These are phyloP conservation scores for Aleiodes alternator DNA, from an alignment of 2,888 invertebrate genomes.

Conservation along the genomic window DNA sequence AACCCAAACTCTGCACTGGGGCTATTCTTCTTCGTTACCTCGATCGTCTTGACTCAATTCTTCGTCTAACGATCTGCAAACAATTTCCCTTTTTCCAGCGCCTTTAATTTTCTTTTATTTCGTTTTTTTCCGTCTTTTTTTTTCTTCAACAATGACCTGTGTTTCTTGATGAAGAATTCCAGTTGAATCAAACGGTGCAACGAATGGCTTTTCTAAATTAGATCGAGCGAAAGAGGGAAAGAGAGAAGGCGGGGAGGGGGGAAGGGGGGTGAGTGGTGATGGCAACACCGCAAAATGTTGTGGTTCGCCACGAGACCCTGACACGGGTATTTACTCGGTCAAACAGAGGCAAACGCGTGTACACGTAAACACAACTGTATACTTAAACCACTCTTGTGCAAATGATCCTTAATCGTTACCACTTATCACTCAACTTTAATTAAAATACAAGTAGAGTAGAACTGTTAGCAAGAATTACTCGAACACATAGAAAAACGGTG, in stretches of 20 bases:
- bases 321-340: conserved; percentile 5
- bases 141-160: background rate
- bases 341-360: conserved; percentile 19
- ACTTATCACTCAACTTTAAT: conserved; percentile 31
- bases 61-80: conserved; percentile 33
- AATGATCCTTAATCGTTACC: conserved; percentile 37
- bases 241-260: background rate
- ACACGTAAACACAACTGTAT: conserved; percentile 33
- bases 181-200: conserved; percentile 8
- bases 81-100: conserved; percentile 22
- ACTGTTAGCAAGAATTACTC: too few species aligned
- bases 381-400: conserved; percentile 23
- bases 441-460: conserved; percentile 16
- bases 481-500: too few species aligned
- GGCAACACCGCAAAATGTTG: conserved; percentile 37
- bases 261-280: conserved; percentile 20
- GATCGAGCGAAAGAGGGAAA: background rate
- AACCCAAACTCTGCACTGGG: background rate
- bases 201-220: background rate
- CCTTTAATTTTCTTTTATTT: conserved; percentile 13
- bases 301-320: conserved; percentile 36
- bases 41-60: conserved; percentile 21
- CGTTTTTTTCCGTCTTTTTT: background rate
- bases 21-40: conserved; percentile 26
- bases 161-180: background rate